These are phyloP conservation scores for Hirundo rustica DNA, from an alignment of 2,797 vertebrate genomes.

Conservation along the genomic window DNA sequence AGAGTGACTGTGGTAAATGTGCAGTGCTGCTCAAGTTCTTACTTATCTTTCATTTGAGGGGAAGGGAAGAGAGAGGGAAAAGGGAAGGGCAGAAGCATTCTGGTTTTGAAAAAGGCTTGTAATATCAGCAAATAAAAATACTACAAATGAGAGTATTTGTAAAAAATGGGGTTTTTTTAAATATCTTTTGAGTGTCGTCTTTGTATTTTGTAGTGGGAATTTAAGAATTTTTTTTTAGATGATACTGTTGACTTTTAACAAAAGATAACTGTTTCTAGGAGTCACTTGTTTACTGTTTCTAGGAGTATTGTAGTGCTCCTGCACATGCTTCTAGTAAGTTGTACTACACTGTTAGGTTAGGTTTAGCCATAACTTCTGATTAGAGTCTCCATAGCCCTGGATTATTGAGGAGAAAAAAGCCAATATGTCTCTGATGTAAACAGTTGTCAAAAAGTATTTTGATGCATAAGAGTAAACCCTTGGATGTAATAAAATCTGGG, in stretches of 20 bases:
- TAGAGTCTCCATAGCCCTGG: not conserved
- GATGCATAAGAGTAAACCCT: not conserved
- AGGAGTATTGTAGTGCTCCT: not conserved
- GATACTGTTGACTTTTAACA: not conserved
- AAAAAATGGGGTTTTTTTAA: not conserved
- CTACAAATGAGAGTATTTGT: not conserved
- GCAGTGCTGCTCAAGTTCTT: not conserved
- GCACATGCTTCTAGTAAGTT: not conserved
- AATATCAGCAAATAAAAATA: not conserved
- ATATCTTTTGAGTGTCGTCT: not conserved
- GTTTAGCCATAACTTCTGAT: not conserved
- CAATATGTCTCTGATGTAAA: not conserved
- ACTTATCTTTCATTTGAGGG: not conserved
- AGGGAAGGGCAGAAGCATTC: not conserved
- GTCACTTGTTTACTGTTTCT: not conserved
- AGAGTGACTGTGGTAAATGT: constrained; percentile 3
- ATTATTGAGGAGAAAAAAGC: not conserved
- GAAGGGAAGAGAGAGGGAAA: not conserved
- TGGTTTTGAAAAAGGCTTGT: not conserved
- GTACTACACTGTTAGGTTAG: not conserved
- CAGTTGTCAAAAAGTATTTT: not conserved
- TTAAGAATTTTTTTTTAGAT: not conserved
- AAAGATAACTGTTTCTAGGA: not conserved
- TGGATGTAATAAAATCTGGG: not conserved
- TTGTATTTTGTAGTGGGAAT: not conserved